Evolutionary conservation across 1,140 invertebrate genomes (phyloP), one percentile per base, ranked within the genome.

Genomic region (Drosophila erecta): DNA sequence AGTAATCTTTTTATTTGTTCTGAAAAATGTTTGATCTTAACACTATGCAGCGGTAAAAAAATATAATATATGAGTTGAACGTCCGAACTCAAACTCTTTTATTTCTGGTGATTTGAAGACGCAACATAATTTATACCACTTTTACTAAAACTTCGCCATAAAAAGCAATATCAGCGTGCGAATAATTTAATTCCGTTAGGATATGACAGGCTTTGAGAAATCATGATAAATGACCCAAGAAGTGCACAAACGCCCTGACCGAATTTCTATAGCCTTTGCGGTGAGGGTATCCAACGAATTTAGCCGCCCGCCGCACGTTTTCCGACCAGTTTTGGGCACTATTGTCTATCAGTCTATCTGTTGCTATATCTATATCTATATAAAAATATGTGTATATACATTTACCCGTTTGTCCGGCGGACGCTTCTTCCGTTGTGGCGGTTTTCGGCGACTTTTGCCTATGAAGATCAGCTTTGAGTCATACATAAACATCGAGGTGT

Each of bases 381-480:
- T 17, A 17, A 17, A 17, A 1, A 17, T 17, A 17, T 17, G 1
- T 67, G 30, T 17, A 54, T 37, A 12, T 37, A 17, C 49, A 47
- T 64, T 37, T 49, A 58, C 74, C 50, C 47, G 41, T 70, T 27
- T 61, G 44, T 40, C 10, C 33, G 55, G 69, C 58, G 49, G 49
- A 47, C 58, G 60, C 66, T 61, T 79, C 84, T 79, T 86, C 75
- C 83, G 78, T 67, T 75, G 77, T 64, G 67, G 62, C 37, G 37
- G 12, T 70, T 70, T 43, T 40, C 65, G 54, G 46, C 11, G 38
- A 50, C 54, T 71, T 62, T 78, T 40, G 65, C 64, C 81, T 76
- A 81, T 86, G 79, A 86, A 79, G 75, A 61, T 79, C 75, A 81
- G 75, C 83, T 72, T 86, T 87, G 83, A 86, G 70, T 86, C 83